Base-by-base conservation (phyloP, 2,888 invertebrate genomes). In the Hecatera dysodea region DNA sequence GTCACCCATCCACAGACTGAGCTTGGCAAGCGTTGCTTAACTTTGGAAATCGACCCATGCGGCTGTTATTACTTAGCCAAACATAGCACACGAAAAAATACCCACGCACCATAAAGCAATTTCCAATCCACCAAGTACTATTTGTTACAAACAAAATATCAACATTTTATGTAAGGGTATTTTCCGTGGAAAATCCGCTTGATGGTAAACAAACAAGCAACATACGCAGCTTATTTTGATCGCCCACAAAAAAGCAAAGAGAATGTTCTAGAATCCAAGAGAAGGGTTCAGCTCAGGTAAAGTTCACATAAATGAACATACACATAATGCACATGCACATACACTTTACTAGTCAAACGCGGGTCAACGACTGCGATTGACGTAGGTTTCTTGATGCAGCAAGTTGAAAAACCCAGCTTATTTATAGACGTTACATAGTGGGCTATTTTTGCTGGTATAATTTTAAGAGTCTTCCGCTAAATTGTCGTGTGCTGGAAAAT, bases 301-400 rank as follows among this genome's bases (percentile, higher is more conserved):
- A 60, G 53, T 55, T 59, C 42, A 67, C 44, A 7, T 19, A 29
- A 6, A 24, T 39, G 44, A 22, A 19, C 12, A 29, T 36, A 70
- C 22, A 39, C 44, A 22, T 12, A 36, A 7, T 52, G 44, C 39
- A 59, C 24, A 46, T 52, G 22, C 44, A 57, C 36, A 52, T 56
- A 59, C 46, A 72, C 39, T 55, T 50, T 29, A 55, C 65, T 29
- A 53, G 53, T 48, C 52, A 48, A 62, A 53, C 65, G 19, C 53
- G 59, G 83, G 74, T 84, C 78, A 78, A 70, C 53, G 81, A 83
- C 83, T 72, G 72, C 68, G 52, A 73, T 57, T 81, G 77, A 76
- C 77, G 72, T 66, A 71, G 60, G 60, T 33, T 62, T 48, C 59
- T 39, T 29, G 65, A 63, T 36, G 48, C 67, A 65, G 44, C 33